Evolutionary conservation across 2,888 invertebrate genomes (phyloP), one percentile per base, ranked within the genome.

Genomic region (Limnephilus marmoratus): DNA sequence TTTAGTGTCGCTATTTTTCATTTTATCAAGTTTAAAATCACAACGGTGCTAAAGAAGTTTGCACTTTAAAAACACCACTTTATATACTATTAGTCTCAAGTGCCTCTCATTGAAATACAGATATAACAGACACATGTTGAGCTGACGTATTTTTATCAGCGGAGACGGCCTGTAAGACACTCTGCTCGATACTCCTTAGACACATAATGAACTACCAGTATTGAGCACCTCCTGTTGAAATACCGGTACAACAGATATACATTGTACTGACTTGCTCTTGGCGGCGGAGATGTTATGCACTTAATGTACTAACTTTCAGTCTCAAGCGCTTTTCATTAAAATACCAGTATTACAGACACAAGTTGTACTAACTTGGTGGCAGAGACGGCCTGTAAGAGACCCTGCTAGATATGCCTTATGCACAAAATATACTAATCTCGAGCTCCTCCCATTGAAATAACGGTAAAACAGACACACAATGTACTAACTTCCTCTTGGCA

Each of bases 131-230:
- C 4, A 18, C 15, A n/a, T 13, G 24, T 24, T 49, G 34, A 80
- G 82, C 90, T 91, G 24, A 93, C 92, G 86, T 91, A 97, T 97
- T 96, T 95, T 97, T 97, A 15, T 95, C 96, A 0, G 96, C 95
- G 0, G 95, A 31, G 31, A 31, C 31, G n/a, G n/a, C n/a, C n/a
- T 31, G 31, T 31, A 95, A 37, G 90, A 98, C 96, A 94, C 98
- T 96, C 53, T 3, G 37, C 37, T 37, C 37, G 37, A 37, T 4
- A 98, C 96, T 98, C 96, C 88, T 96, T 96, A 81, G 1, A 0
- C 81, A 12, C n/a, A 81, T 2, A 81, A 41, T 41, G 41, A 9
- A 41, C 41, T 41, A 9, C 9, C 41, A 9, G 41, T 9, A 7
- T 41, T 9, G 41, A 41, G 41, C 0, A 0, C 41, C 41, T 41